Evolutionary conservation across 2,797 vertebrate genomes (phyloP).

Genomic region (Pseudochaenichthys georgianus): DNA sequence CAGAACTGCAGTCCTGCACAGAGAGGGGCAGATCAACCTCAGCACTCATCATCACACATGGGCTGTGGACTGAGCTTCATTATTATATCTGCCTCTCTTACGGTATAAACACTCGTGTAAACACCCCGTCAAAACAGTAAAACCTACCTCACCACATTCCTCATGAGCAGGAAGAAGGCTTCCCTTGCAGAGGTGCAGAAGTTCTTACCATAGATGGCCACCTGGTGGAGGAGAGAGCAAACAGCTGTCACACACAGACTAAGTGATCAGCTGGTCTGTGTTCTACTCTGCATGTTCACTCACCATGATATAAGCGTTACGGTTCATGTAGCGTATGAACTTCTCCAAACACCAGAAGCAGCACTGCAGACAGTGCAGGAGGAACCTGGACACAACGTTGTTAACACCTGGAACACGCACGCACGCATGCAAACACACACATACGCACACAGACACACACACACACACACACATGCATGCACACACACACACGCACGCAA

Average conservation of each 20-base stretch:
- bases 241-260: not conserved
- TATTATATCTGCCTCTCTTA: not conserved
- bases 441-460: not conserved
- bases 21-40: slow-evolving; percentile 2
- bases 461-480: slow-evolving; percentile 1
- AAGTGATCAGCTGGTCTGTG: not conserved
- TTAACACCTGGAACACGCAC: slow-evolving; percentile 80
- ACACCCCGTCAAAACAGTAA: not conserved
- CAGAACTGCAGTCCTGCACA: slow-evolving; percentile 89
- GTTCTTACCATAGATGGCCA: slow-evolving; percentile 93
- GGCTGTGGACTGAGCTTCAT: not conserved
- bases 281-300: slow-evolving; percentile 43
- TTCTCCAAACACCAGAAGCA: slow-evolving; percentile 96
- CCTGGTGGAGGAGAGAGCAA: slow-evolving; percentile 73
- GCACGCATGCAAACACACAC: not conserved
- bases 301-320: slow-evolving; percentile 95
- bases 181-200: slow-evolving; percentile 92
- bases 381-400: slow-evolving; percentile 86
- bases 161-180: slow-evolving; percentile 92
- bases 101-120: not conserved
- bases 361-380: slow-evolving; percentile 90
- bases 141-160: slow-evolving; percentile 91
- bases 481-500: no score
- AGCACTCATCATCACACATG: not conserved
- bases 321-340: slow-evolving; percentile 92